These are phyloP conservation scores for Drosophila maculinotata DNA, from an alignment of 2,888 invertebrate genomes.

Conservation along the genomic window DNA sequence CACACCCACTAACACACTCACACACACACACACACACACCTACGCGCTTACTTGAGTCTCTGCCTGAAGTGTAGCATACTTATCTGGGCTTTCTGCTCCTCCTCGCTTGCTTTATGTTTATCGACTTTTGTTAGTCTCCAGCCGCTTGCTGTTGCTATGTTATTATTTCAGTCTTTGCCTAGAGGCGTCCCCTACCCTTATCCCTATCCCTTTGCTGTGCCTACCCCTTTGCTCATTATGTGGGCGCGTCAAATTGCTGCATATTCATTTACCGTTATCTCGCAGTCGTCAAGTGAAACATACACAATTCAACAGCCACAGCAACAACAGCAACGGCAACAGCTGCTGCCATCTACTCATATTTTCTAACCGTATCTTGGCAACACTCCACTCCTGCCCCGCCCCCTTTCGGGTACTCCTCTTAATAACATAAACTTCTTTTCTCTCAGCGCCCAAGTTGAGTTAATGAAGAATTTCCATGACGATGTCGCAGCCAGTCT, in stretches of 20 bases:
- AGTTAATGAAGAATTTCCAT: constrained; percentile 82
- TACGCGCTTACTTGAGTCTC: constrained; percentile 13
- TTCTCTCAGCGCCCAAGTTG: constrained; percentile 68
- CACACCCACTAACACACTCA: constrained; percentile 1
- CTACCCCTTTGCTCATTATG: constrained; percentile 66
- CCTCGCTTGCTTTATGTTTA: constrained; percentile 71
- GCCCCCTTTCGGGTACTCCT: constrained; percentile 27
- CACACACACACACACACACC: constrained; percentile 4
- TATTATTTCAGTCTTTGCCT: constrained; percentile 69
- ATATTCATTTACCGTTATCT: constrained; percentile 81
- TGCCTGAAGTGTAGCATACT: constrained; percentile 70
- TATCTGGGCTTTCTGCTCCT: constrained; percentile 60
- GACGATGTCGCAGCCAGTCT: constrained; percentile 61
- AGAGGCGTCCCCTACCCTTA: constrained; percentile 33
- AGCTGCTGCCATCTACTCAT: not conserved
- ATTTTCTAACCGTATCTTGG: constrained; percentile 29
- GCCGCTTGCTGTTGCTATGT: constrained; percentile 48
- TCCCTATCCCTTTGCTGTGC: not conserved
- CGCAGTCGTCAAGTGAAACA: constrained; percentile 75
- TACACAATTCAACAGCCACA: constrained; percentile 62
- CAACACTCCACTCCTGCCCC: constrained; percentile 12
- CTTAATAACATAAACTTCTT: constrained; percentile 81
- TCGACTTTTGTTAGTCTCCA: constrained; percentile 81
- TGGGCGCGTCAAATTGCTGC: constrained; percentile 81
- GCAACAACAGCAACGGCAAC: constrained; percentile 55